A percentile compares a stretch with the other conserved stretches of the same genome.
These are phyloP conservation scores for Puntigrus tetrazona DNA, from an alignment of 2,113 vertebrate genomes.

Conservation along the genomic window DNA sequence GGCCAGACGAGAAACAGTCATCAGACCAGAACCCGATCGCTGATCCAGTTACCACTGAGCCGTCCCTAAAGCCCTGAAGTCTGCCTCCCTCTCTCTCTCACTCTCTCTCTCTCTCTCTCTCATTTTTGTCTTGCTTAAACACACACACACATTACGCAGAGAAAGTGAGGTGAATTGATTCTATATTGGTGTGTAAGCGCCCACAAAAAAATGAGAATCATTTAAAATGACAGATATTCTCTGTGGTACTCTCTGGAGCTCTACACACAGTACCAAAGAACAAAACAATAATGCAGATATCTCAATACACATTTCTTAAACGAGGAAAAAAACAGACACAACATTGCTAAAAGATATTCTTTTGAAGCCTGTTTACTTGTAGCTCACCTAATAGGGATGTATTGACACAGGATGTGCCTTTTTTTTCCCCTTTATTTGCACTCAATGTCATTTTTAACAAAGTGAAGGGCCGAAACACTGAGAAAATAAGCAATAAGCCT, in stretches of 20 bases:
- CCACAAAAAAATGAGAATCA: slow-evolving; percentile 3
- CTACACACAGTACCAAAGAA: neutral
- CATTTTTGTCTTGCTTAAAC: slow-evolving; percentile 25
- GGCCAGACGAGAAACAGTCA: slow-evolving; percentile 64
- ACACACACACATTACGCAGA: neutral
- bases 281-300: neutral
- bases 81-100: neutral
- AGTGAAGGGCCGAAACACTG: neutral
- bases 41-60: slow-evolving; percentile 45
- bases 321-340: neutral
- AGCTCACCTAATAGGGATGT: neutral
- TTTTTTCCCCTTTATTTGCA: neutral
- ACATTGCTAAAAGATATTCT: neutral
- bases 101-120: slow-evolving; percentile 10
- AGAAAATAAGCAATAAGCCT: neutral
- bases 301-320: neutral
- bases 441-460: neutral
- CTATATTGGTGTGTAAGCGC: neutral
- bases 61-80: slow-evolving; percentile 28
- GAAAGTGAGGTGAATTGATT: neutral
- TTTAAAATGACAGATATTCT: neutral
- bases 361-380: neutral
- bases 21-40: slow-evolving; percentile 31
- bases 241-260: neutral
- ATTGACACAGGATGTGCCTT: neutral